A percentile compares a stretch with the other conserved stretches of the same genome.
Evolutionary conservation across 2,113 vertebrate genomes (phyloP).

Genomic region (Nothobranchius furzeri): DNA sequence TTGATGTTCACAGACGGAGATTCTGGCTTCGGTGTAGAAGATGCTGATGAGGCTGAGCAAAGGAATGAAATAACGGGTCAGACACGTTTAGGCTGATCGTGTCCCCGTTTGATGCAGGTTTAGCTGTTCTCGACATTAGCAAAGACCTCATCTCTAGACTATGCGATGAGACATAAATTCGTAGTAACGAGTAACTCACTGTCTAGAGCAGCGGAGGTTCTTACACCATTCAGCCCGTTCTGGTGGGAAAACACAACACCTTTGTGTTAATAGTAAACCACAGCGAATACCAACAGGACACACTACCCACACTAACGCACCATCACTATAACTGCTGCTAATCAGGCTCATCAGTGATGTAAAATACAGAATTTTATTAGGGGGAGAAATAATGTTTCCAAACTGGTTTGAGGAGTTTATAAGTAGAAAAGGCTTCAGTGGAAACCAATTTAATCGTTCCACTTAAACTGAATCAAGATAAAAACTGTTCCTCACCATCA

Average conservation of each 20-base stretch:
- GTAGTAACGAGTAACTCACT: slow-evolving; percentile 80
- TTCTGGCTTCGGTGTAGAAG: slow-evolving; percentile 86
- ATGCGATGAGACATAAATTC: not conserved
- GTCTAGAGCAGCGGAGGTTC: slow-evolving; percentile 85
- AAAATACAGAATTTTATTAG: too few species aligned
- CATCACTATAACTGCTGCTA: too few species aligned
- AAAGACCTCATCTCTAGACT: not conserved
- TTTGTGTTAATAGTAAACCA: not conserved
- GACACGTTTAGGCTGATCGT: not conserved
- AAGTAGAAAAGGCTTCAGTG: too few species aligned
- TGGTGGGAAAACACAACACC: slow-evolving; percentile 67
- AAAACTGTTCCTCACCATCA: slow-evolving; percentile 67
- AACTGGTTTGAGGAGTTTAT: too few species aligned
- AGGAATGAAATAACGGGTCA: not conserved
- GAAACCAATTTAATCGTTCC: too few species aligned
- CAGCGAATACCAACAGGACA: too few species aligned
- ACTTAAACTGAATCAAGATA: not conserved
- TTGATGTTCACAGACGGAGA: slow-evolving; percentile 81
- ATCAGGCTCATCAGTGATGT: too few species aligned
- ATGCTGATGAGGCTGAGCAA: slow-evolving; percentile 80
- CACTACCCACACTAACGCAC: too few species aligned
- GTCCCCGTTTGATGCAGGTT: not conserved
- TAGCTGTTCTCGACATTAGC: not conserved
- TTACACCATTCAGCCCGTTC: slow-evolving; percentile 88
- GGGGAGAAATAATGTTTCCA: too few species aligned